Conservation (phyloP, 2,888 invertebrate genomes). For the Colletes collaris region DNA sequence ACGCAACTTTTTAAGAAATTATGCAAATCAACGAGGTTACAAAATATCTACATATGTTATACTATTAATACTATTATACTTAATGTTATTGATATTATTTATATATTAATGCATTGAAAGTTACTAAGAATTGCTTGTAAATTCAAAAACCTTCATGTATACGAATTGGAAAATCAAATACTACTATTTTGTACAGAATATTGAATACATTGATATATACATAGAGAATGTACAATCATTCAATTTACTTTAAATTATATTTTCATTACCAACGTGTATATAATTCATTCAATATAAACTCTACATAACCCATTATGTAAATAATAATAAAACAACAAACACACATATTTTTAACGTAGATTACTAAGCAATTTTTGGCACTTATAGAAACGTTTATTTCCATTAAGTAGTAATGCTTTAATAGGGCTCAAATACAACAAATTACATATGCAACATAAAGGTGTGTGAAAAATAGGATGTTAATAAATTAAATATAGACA, state of each 20-base stretch:
- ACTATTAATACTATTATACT: not conserved
- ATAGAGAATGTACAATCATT: conserved; percentile 11
- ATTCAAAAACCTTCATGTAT: too few species aligned
- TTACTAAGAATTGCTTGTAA: not conserved
- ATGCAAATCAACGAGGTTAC: not conserved
- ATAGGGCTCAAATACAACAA: not conserved
- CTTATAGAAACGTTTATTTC: not conserved
- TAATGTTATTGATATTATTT: conserved; percentile 10
- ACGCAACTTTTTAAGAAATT: conserved; percentile 1
- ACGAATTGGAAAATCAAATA: too few species aligned
- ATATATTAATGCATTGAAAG: not conserved
- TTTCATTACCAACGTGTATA: not conserved
- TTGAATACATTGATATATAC: conserved; percentile 2
- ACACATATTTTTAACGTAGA: not conserved
- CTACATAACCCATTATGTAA: not conserved
- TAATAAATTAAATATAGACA: conserved; percentile 37
- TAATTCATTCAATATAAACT: not conserved
- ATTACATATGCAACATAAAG: not conserved
- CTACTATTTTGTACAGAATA: not conserved
- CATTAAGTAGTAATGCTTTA: not conserved
- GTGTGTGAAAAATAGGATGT: conserved; percentile 2
- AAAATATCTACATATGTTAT: not conserved
- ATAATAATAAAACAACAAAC: not conserved
- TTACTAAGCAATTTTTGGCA: not conserved
- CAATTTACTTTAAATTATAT: conserved; percentile 3